Evolutionary conservation across 2,888 invertebrate species (phyloP).

Genomic region (Lypha dubia): DNA sequence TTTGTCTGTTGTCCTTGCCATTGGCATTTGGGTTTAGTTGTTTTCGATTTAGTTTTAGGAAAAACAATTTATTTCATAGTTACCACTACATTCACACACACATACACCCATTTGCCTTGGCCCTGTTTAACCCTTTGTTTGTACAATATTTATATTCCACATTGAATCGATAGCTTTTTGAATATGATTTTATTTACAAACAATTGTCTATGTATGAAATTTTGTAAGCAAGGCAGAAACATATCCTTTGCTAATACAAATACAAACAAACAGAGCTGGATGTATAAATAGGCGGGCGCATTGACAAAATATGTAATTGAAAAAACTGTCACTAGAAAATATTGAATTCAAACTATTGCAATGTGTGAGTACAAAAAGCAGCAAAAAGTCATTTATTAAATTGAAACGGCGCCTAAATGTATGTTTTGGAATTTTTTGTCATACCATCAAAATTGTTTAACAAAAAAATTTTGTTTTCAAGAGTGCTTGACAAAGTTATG

Average conservation of each 20-base stretch:
- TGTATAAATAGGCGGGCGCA: constrained; percentile 6
- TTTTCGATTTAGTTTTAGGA: constrained; percentile 17
- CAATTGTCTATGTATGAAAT: constrained; percentile 50
- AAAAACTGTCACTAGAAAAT: constrained; percentile 58
- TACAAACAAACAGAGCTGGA: neutral
- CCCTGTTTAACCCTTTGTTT: constrained; percentile 14
- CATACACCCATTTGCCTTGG: neutral
- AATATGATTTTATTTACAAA: constrained; percentile 51
- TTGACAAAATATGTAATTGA: constrained; percentile 40
- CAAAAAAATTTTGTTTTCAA: neutral
- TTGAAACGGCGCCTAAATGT: constrained; percentile 46
- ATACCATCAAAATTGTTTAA: neutral
- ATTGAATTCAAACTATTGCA: constrained; percentile 33
- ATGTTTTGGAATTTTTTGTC: constrained; percentile 19
- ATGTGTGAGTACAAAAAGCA: constrained; percentile 1
- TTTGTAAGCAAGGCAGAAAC: constrained; percentile 31
- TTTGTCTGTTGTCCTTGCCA: constrained; percentile 68
- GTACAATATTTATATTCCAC: constrained; percentile 22
- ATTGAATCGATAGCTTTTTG: constrained; percentile 31
- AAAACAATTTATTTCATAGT: constrained; percentile 35
- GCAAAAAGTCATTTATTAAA: constrained; percentile 23
- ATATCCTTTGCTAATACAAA: neutral
- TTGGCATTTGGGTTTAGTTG: constrained; percentile 59
- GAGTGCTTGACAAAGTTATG: constrained; percentile 35
- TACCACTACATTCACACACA: neutral